phyloP scores from a whole-genome alignment of 2,888 invertebrate species.

The Andrena haemorrhoa region DNA sequence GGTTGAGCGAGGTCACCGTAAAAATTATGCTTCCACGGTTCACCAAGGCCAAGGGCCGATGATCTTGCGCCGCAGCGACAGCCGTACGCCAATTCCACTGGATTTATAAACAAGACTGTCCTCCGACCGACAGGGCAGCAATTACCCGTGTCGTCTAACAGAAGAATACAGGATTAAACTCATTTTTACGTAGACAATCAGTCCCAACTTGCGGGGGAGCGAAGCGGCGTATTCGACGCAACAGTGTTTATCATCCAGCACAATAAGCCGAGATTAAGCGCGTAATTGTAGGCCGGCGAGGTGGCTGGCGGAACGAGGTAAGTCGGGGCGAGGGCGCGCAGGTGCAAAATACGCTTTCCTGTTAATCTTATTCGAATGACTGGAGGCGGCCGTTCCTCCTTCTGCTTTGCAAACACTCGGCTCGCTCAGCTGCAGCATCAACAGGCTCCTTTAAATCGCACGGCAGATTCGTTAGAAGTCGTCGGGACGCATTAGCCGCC shows the following conservation, averaged over 20 bases:
- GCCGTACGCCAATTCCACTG: neutral
- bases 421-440: constrained; percentile 12
- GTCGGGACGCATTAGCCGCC: constrained; percentile 69
- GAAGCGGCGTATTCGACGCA: constrained; percentile 2
- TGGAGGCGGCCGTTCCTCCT: neutral
- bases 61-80: constrained; percentile 33
- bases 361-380: constrained; percentile 48
- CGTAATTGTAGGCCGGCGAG: constrained; percentile 34
- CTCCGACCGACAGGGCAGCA: neutral
- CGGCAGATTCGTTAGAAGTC: constrained; percentile 74
- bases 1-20: constrained; percentile 75
- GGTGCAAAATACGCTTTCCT: constrained; percentile 52
- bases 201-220: too few relatives aligned
- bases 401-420: constrained; percentile 20
- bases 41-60: constrained; percentile 55
- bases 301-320: neutral
- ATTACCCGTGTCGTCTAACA: constrained; percentile 12
- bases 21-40: constrained; percentile 79
- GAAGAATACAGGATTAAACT: constrained; percentile 46
- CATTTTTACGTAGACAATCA: neutral
- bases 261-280: constrained; percentile 52
- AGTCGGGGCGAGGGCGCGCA: constrained; percentile 28
- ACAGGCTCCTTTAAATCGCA: constrained; percentile 65
- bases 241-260: constrained; percentile 32
- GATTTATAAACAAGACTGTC: constrained; percentile 13